A percentile compares a stretch with the other conserved stretches of the same genome.
These are phyloP conservation scores for Microcebus lehilahytsara DNA, from an alignment of 2,113 vertebrate species.

Conservation along the genomic window DNA sequence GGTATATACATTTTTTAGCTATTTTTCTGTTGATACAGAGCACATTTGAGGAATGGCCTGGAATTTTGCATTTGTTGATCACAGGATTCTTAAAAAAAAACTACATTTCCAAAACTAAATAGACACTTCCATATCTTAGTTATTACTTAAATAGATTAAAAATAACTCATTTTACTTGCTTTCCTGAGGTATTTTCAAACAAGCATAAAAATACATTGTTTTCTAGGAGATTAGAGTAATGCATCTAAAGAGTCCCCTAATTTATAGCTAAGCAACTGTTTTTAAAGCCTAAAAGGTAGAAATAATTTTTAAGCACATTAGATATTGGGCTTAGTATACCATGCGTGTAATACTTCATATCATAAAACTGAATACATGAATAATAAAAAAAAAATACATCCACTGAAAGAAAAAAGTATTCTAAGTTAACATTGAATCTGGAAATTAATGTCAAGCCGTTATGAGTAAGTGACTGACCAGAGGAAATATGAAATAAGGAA, in stretches of 20 bases:
- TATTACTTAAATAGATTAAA: not conserved
- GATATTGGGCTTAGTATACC: not conserved
- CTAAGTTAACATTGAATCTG: not conserved
- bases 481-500: not conserved
- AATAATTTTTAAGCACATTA: not conserved
- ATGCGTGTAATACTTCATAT: not conserved
- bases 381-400: not conserved
- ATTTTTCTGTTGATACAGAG: not conserved
- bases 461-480: not conserved
- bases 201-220: not conserved
- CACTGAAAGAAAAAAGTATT: not conserved
- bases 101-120: not conserved
- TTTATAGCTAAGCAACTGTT: not conserved
- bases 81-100: slow-evolving; percentile 4
- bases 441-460: not conserved
- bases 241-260: not conserved
- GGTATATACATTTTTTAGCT: not conserved
- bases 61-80: slow-evolving; percentile 3
- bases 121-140: not conserved
- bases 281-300: slow-evolving; percentile 23
- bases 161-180: not conserved
- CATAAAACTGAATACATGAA: not conserved
- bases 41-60: not conserved
- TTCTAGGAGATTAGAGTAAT: not conserved
- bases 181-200: slow-evolving; percentile 23